Base-by-base conservation (phyloP, 2,888 invertebrate genomes). In the Morinoia aosen region DNA sequence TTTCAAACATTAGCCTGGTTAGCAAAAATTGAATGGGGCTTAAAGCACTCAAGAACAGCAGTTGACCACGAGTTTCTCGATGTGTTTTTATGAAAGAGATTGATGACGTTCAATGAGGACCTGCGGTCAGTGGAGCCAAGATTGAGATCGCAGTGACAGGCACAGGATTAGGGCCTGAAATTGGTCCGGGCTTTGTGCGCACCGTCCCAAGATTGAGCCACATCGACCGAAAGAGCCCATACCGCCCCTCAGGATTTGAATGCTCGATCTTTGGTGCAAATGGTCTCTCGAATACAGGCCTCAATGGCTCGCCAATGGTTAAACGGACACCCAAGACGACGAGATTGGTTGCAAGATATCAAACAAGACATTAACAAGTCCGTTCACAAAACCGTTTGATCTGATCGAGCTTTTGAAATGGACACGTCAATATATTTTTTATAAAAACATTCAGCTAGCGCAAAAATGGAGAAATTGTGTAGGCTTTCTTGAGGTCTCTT, bases 111-210 rank as follows among this genome's bases (percentile, higher is more conserved):
- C 57, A 93, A 93, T 93, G 93, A 93, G 93, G 57, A 57, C 57
- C 48, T 56, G 93, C 93, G 93, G 93, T 57, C 93, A 93, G 93
- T 57, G 19, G 33, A 93, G 57, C 48, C 57, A 93, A 93, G 93
- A 93, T 93, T 93, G 93, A 93, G 93, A 93, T 93, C 93, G 57
- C 57, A 56, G 93, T 93, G 93, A 93, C 93, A 93, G 93, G 93
- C 93, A 11, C 93, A 48, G 93, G 93, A 93, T 93, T 93, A 57
- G 12, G 56, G 56, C 56, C 12, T 57, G 57, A 48, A 93, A 93
- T 93, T 93, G 93, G 93, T n/a, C 93, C 33, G 57, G 12, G 93
- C 56, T 57, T 93, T 93, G 93, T 57, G 57, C 57, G 58, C 19
- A 39, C 57, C 57, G 93, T 56, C 93, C 57, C 33, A 93, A 93